Conservation (phyloP, 2,888 invertebrate genomes). For the Nebria salina region DNA sequence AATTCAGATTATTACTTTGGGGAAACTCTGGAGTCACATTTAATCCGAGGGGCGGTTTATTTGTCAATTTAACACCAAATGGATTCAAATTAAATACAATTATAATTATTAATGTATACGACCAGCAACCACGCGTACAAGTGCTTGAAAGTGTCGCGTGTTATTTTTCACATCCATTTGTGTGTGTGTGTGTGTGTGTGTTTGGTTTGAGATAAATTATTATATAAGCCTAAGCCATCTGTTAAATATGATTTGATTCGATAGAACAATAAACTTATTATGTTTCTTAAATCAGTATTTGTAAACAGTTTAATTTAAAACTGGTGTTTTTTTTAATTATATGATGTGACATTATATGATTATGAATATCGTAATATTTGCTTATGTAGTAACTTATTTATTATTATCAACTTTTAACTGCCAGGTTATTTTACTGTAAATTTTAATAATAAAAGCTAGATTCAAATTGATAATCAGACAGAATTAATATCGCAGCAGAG, state of each 20-base stretch:
- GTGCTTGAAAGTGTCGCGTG: not conserved
- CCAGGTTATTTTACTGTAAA: no score
- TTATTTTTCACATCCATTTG: not conserved
- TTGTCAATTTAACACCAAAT: not conserved
- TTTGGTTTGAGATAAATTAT: conserved; percentile 34
- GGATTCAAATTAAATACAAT: not conserved
- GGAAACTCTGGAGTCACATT: conserved; percentile 21
- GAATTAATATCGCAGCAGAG: no score
- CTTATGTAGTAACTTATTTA: not conserved
- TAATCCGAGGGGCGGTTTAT: not conserved
- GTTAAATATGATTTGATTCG: conserved; percentile 30
- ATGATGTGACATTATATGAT: not conserved
- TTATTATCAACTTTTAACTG: not conserved
- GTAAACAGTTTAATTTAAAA: conserved; percentile 42
- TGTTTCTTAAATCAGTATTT: conserved; percentile 20
- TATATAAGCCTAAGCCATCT: conserved; percentile 26
- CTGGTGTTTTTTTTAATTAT: not conserved
- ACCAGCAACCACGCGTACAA: not conserved
- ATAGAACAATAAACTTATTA: conserved; percentile 28
- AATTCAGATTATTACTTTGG: conserved; percentile 32
- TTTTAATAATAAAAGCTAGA: no score
- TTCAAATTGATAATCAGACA: no score
- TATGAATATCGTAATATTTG: not conserved
- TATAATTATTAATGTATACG: not conserved
- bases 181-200: not conserved